A percentile compares a stretch with the other conserved stretches of the same genome.
phyloP scores from a whole-genome alignment of 2,888 invertebrate genomes.

The Cephus nigrinus region DNA sequence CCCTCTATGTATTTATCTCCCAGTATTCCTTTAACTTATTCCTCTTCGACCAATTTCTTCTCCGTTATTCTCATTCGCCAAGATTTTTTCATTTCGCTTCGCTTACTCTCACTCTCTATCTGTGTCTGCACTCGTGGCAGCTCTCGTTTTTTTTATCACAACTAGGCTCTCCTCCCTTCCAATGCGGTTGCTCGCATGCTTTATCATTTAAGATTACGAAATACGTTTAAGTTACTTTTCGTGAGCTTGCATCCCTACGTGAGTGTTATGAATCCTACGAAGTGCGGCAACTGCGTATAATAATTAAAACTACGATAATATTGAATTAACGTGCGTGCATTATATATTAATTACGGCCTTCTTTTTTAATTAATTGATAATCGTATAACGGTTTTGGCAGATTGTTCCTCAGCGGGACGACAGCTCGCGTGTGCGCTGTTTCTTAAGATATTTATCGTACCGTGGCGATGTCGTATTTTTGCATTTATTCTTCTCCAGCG shows the following conservation, averaged over 20 bases:
- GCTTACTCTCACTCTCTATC: slow-evolving; percentile 12
- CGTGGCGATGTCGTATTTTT: background rate
- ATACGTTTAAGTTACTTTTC: slow-evolving; percentile 12
- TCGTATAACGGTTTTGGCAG: slow-evolving; percentile 45
- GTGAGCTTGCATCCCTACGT: slow-evolving; percentile 14
- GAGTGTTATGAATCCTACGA: slow-evolving; percentile 61
- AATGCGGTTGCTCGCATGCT: background rate
- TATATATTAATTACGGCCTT: slow-evolving; percentile 53
- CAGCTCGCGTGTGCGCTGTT: background rate
- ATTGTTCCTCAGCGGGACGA: background rate
- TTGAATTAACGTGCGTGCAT: slow-evolving; percentile 61
- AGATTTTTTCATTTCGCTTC: background rate
- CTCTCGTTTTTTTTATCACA: slow-evolving; percentile 42
- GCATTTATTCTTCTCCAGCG: background rate
- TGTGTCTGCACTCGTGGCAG: background rate
- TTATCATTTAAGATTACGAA: slow-evolving; percentile 4
- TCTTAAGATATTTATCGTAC: background rate
- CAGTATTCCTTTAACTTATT: background rate
- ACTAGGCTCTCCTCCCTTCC: background rate
- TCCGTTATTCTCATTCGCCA: background rate
- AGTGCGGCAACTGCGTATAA: slow-evolving; percentile 62
- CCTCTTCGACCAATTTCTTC: background rate
- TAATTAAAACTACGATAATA: slow-evolving; percentile 64
- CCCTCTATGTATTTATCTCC: background rate
- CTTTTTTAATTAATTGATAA: slow-evolving; percentile 39